Evolutionary conservation across 2,113 vertebrate species (phyloP).

Genomic region (Sebastes fasciatus): DNA sequence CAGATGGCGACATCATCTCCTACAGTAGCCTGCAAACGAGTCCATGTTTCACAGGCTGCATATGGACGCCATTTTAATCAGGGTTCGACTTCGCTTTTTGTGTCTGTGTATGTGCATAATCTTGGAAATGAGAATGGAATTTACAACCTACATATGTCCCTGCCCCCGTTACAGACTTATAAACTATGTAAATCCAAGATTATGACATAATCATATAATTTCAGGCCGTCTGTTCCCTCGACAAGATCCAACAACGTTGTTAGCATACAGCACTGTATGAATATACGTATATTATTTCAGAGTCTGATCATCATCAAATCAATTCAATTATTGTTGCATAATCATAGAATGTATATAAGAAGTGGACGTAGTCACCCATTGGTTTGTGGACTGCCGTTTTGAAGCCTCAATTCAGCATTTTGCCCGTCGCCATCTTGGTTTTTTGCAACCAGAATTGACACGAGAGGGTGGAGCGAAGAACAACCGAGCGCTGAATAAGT

Average conservation of each 20-base stretch:
- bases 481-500: too few species aligned
- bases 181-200: conserved; percentile 68
- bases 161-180: conserved; percentile 52
- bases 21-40: conserved; percentile 23
- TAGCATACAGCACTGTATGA: background rate
- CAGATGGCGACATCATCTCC: conserved; percentile 52
- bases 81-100: background rate
- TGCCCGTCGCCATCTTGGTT: too few species aligned
- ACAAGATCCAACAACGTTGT: conserved; percentile 25
- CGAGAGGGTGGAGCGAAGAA: too few species aligned
- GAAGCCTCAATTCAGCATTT: too few species aligned
- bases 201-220: conserved; percentile 54
- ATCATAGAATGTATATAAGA: too few species aligned
- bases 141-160: conserved; percentile 57
- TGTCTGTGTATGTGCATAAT: background rate
- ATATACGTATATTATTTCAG: background rate
- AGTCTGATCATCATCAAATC: background rate
- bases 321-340: too few species aligned
- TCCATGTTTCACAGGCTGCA: conserved; percentile 9
- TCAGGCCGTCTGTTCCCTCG: conserved; percentile 45
- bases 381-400: too few species aligned
- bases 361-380: too few species aligned
- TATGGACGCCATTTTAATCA: conserved; percentile 4
- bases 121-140: conserved; percentile 36
- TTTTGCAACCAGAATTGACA: too few species aligned